A percentile compares a stretch with the other conserved stretches of the same genome.
These are phyloP conservation scores for Aromia moschata DNA, from an alignment of 2,888 invertebrate species.

Conservation along the genomic window DNA sequence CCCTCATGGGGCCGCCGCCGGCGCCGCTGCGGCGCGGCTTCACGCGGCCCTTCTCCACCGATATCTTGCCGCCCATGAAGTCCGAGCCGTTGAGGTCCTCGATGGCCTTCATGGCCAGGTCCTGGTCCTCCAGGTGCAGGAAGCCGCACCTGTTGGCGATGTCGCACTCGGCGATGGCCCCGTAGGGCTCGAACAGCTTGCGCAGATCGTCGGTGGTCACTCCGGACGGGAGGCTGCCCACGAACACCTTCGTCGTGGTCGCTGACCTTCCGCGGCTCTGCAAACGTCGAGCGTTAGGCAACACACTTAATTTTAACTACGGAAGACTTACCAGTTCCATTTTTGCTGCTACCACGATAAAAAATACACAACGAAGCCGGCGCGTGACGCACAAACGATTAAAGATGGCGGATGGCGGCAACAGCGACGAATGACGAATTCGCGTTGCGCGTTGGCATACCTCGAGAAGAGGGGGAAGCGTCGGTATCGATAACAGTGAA, in stretches of 20 bases:
- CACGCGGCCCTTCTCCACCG: slow-evolving; percentile 84
- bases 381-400: not conserved
- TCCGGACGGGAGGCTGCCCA: slow-evolving; percentile 88
- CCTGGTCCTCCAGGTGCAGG: slow-evolving; percentile 87
- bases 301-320: too few relatives aligned
- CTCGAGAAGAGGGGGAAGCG: not conserved
- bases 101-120: slow-evolving; percentile 84
- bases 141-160: slow-evolving; percentile 95
- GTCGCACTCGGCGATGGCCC: slow-evolving; percentile 91
- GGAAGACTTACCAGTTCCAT: too few relatives aligned
- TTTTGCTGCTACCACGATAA: not conserved
- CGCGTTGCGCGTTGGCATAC: not conserved
- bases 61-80: slow-evolving; percentile 85
- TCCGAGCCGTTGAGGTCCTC: slow-evolving; percentile 80
- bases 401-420: not conserved
- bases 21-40: slow-evolving; percentile 73
- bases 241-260: slow-evolving; percentile 80
- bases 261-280: slow-evolving; percentile 57
- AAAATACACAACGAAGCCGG: not conserved
- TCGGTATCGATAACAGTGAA: not conserved
- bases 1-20: slow-evolving; percentile 65
- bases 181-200: slow-evolving; percentile 85
- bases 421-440: too few relatives aligned
- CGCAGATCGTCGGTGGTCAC: slow-evolving; percentile 85
- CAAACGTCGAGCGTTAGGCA: too few relatives aligned